These are phyloP conservation scores for Platysteira castanea DNA, from an alignment of 2,113 vertebrate species.

Conservation along the genomic window DNA sequence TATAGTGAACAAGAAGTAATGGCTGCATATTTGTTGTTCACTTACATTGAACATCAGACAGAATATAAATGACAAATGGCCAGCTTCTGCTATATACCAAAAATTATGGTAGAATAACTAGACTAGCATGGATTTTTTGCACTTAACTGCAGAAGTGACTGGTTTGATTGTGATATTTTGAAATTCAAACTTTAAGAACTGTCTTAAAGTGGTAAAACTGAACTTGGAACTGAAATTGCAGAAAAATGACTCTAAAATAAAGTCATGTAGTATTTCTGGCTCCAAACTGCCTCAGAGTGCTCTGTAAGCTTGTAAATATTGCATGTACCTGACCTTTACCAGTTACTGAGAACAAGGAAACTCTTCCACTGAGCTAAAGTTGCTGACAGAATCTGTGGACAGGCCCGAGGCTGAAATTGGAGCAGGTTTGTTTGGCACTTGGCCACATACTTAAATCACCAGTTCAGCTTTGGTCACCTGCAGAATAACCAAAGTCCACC, in stretches of 20 bases:
- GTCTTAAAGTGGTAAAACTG: neutral
- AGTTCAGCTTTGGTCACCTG: neutral
- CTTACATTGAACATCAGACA: neutral
- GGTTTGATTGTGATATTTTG: neutral
- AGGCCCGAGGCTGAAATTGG: neutral
- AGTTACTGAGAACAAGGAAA: neutral
- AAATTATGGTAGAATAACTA: neutral
- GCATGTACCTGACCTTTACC: neutral
- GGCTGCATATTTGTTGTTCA: neutral
- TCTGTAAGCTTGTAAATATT: neutral
- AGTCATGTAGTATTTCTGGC: neutral
- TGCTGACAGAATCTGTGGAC: neutral
- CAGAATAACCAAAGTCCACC: neutral
- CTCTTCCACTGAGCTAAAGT: neutral
- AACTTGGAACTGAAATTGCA: neutral
- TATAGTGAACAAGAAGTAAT: neutral
- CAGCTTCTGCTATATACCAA: neutral
- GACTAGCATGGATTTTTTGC: neutral
- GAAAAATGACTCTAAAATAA: neutral
- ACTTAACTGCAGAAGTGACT: neutral
- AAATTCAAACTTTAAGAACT: neutral
- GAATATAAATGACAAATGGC: neutral
- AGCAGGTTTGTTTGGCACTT: neutral
- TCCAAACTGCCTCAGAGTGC: neutral
- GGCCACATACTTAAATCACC: neutral